Base-by-base conservation (phyloP, 1,140 invertebrate species). In the Mylabris phalerata region DNA sequence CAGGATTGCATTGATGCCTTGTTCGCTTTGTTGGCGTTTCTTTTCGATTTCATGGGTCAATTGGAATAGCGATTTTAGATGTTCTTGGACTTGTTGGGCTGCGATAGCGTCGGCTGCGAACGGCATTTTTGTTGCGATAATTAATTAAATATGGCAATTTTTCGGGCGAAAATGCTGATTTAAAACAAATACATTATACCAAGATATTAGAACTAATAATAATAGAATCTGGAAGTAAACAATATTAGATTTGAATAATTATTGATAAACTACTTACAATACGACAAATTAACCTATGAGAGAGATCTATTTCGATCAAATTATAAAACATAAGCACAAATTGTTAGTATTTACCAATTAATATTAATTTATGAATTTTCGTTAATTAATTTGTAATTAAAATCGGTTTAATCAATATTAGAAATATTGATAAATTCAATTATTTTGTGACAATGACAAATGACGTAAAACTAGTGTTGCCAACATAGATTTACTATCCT, bases 41-140 rank as follows among this genome's bases (percentile, higher is more conserved):
- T 83, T 82, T 73, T 95, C 86, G 64, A 94, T 86, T 50, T 93
- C 85, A 71, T 87, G 85, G 38, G 93, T 81, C 5, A 90, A 73
- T 47, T 83, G 80, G 65, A 89, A 85, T 4, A 94, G 76, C 38
- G 85, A 82, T 69, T 90, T 87, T 9, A 94, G 72, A 38, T 88
- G 80, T 66, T 95, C 92, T 83, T 92, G 84, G 47, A 88, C 86
- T 79, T 88, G 88, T 65, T 85, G 82, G 2, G 87, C 87, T 6
- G 88, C 87, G 48, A 82, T 59, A 47, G 74, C 81, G 71, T 92
- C 88, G 50, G 86, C 83, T 43, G 86, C 86, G 52, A 88, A 81
- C 26, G 86, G 84, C 87, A 89, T 89, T 64, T 68, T 78, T 64
- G 19, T 7, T 5, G 1, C n/a, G 6, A n/a, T 6, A 38, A 2